Evolutionary conservation across 2,888 invertebrate genomes (phyloP).

Genomic region (Sesamia inferens): DNA sequence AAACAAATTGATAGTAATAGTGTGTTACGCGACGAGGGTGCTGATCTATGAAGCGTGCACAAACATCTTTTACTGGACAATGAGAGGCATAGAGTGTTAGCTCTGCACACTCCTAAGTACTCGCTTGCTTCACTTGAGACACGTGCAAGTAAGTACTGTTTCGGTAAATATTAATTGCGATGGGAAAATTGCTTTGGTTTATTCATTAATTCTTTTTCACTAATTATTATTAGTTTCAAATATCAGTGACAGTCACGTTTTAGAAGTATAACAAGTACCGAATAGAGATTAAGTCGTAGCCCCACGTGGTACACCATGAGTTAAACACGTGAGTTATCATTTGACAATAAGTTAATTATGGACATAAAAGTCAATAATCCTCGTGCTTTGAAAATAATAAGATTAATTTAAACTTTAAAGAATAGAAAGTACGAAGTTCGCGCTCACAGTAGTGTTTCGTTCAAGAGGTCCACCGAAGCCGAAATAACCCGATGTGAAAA

Average conservation of each 20-base stretch:
- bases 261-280: neutral
- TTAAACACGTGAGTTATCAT: neutral
- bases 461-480: constrained; percentile 64
- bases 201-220: neutral
- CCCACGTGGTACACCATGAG: neutral
- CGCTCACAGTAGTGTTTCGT: constrained; percentile 29
- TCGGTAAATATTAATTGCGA: neutral
- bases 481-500: constrained; percentile 70
- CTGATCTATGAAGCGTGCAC: neutral
- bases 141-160: neutral
- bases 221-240: neutral
- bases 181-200: too few relatives aligned
- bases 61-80: too few relatives aligned
- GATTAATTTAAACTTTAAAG: neutral
- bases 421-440: constrained; percentile 34
- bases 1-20: too few relatives aligned
- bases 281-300: neutral
- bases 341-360: neutral
- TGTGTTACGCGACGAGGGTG: too few relatives aligned
- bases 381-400: neutral
- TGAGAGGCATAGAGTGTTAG: too few relatives aligned
- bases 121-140: neutral
- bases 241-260: neutral
- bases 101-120: neutral
- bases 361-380: neutral